Base-by-base conservation (phyloP, 2,797 vertebrate genomes). In the Hybognathus amarus region DNA sequence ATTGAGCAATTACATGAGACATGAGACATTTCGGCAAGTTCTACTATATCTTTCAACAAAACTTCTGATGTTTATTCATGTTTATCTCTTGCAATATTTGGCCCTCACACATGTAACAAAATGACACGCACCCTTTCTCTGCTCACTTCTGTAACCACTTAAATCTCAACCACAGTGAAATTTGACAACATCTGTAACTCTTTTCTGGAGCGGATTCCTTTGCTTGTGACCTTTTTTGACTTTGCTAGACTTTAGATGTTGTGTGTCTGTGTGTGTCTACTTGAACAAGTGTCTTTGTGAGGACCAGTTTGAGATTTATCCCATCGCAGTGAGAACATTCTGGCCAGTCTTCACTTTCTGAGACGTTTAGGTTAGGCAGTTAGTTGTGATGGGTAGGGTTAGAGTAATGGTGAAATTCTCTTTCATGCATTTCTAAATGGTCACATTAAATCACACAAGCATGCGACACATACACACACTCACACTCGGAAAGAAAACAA, bases 131-230 rank as follows among this genome's bases (percentile, higher is more conserved):
- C 70, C 71, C 30, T 67, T 42, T 69, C 38, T 22, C 66, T 33
- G 42, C 1, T 69, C 42, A 30, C n/a, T 71, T 71, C 42, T 71
- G 42, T 10, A 17, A 70, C 68, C 68, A 70, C 68, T 70, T 45
- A 69, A 45, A 70, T n/a, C n/a, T 45, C 22, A 4, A 40, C 11
- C 68, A 45, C 13, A 45, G 42, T 71, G 69, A 20, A 50, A 30
- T 70, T n/a, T 27, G 42, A 50, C 42, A 71, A 54, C 50, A 75
- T 56, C 71, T 75, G 71, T 54, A 36, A 54, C 30, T 75, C 12
- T 75, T 54, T 74, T 73, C 70, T 52, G 20, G 33, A 2, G 30
- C 6, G 1, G 47, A 73, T 52, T 73, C 27, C 18, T 33, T 52
- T 36, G 27, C 33, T 15, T 8, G 30, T 56, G 50, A 56, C 50